Percentiles rank a stretch among this genome's conserved stretches.
Evolutionary conservation across 2,797 vertebrate genomes (phyloP).

Genomic region (Takifugu ocellatus): DNA sequence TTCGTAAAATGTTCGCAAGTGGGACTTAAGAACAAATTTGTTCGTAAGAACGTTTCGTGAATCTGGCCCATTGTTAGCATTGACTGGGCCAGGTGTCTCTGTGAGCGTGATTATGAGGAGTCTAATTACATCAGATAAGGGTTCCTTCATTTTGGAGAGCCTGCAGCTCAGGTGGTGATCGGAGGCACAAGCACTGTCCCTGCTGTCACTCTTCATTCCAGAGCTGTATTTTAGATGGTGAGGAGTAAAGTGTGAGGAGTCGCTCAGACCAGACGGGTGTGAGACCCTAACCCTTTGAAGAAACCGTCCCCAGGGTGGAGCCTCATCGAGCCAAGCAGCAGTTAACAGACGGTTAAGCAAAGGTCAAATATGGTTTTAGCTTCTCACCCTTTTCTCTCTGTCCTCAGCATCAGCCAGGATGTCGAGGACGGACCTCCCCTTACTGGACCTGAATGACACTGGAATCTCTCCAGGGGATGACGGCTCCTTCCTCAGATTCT

Average conservation of each 20-base stretch:
- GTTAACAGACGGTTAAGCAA: too few species aligned
- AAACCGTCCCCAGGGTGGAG: constrained; percentile 19
- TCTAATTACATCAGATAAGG: constrained; percentile 66
- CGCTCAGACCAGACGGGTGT: too few species aligned
- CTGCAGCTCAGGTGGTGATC: constrained; percentile 24
- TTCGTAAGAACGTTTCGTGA: too few species aligned
- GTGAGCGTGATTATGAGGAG: constrained; percentile 59
- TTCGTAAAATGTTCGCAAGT: too few species aligned
- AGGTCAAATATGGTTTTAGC: background rate
- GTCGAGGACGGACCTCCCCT: constrained; percentile 78
- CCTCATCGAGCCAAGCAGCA: background rate
- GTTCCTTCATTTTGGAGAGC: constrained; percentile 40
- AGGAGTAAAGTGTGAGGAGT: too few species aligned
- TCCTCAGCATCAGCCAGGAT: constrained; percentile 61
- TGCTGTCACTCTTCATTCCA: constrained; percentile 26
- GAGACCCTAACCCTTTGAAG: too few species aligned
- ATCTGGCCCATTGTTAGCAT: constrained; percentile 40
- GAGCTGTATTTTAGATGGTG: background rate
- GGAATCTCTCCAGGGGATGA: constrained; percentile 69
- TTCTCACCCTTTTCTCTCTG: constrained; percentile 3
- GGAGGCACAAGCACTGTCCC: constrained; percentile 53
- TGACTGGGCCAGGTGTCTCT: constrained; percentile 50
- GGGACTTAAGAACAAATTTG: too few species aligned
- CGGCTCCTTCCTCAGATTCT: constrained; percentile 84
- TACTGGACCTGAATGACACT: constrained; percentile 71